Evolutionary conservation across 2,113 vertebrate species (phyloP).

Genomic region (Gnathonemus longibarbis): DNA sequence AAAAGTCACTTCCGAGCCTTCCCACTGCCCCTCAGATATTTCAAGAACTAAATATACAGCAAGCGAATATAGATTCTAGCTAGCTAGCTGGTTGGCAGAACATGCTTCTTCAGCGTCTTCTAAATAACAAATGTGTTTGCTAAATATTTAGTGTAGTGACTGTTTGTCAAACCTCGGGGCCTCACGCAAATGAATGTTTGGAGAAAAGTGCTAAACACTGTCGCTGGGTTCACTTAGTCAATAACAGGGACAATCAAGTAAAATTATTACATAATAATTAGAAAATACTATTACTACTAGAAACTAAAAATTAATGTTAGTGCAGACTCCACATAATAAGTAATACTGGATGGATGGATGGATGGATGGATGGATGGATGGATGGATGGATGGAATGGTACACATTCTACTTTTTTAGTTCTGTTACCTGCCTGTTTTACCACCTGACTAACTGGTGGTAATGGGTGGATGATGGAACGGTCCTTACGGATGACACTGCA

Average conservation of each 20-base stretch:
- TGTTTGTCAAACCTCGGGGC: not conserved
- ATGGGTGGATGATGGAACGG: too few relatives aligned
- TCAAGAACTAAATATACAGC: not conserved
- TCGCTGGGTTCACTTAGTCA: not conserved
- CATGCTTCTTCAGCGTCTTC: not conserved
- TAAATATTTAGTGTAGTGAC: not conserved
- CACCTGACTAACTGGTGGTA: not conserved
- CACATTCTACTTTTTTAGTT: not conserved
- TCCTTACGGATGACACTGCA: too few relatives aligned
- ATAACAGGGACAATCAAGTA: not conserved
- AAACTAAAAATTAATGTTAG: not conserved
- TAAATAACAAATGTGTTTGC: not conserved
- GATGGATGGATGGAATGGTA: not conserved
- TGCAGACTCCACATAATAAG: not conserved
- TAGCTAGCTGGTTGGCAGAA: not conserved
- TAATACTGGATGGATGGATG: not conserved
- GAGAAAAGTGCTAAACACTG: not conserved
- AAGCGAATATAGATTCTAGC: not conserved
- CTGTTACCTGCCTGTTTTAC: not conserved
- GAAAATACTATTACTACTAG: not conserved
- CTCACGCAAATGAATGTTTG: not conserved
- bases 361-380: not conserved
- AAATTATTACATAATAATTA: not conserved
- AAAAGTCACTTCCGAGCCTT: not conserved
- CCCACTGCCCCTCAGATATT: too few relatives aligned